Conservation (phyloP, 2,113 vertebrate genomes). For the Pseudopipra pipra region DNA sequence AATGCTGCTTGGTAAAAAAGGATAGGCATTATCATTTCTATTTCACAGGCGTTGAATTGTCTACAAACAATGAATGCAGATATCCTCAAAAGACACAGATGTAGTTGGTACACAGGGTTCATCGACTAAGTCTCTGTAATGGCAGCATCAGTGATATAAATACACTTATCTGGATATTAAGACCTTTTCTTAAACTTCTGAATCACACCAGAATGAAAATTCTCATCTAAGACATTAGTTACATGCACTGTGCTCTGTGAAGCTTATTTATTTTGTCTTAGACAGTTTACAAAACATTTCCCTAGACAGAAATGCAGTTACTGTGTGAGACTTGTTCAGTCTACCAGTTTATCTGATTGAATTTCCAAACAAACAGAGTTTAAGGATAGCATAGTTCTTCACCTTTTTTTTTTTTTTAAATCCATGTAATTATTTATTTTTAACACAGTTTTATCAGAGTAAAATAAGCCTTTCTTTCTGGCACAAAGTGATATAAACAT, state of each 20-base stretch:
- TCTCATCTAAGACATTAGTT: not conserved
- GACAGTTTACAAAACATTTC: not conserved
- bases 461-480: not conserved
- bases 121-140: not conserved
- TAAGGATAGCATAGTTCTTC: not conserved
- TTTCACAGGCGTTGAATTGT: not conserved
- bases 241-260: not conserved
- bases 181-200: not conserved
- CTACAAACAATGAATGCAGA: not conserved
- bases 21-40: not conserved
- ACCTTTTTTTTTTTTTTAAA: not conserved
- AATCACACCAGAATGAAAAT: not conserved
- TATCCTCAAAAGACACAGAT: not conserved
- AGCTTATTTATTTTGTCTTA: not conserved
- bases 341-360: not conserved
- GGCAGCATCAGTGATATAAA: not conserved
- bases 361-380: not conserved
- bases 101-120: not conserved
- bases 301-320: not conserved
- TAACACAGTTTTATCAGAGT: not conserved
- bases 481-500: not conserved
- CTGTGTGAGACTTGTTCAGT: not conserved
- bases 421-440: not conserved
- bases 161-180: not conserved
- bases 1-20: not conserved